Evolutionary conservation across 2,797 vertebrate species (phyloP).

Genomic region (Syndactyla subalaris): DNA sequence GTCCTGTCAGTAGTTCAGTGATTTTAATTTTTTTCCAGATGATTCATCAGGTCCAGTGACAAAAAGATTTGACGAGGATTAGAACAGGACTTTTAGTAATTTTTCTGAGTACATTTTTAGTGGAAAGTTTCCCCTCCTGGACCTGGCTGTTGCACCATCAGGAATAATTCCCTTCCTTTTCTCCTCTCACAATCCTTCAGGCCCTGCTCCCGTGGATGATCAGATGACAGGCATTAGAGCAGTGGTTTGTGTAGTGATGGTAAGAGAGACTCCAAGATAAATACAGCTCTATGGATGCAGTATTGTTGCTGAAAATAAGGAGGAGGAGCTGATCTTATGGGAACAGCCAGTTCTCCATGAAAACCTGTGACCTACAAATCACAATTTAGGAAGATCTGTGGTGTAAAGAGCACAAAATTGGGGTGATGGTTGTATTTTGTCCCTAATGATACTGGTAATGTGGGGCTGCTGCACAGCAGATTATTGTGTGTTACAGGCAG

Average conservation of each 20-base stretch:
- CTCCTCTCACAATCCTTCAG: background rate
- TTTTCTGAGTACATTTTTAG: background rate
- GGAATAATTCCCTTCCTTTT: background rate
- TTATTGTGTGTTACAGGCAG: background rate
- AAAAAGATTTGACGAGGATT: slow-evolving; percentile 9
- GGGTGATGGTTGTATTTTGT: background rate
- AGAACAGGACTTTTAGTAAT: background rate
- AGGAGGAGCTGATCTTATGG: background rate
- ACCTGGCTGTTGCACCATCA: background rate
- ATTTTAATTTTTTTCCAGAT: background rate
- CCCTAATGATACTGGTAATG: fast-evolving
- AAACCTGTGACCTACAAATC: background rate
- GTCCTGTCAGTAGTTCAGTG: background rate
- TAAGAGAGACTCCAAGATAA: background rate
- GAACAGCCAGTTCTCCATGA: background rate
- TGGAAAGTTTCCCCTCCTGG: background rate
- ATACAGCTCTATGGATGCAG: background rate
- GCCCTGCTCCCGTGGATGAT: background rate
- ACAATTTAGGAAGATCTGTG: background rate
- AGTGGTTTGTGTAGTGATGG: background rate
- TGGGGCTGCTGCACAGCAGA: background rate
- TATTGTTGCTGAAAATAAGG: background rate
- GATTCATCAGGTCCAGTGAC: background rate
- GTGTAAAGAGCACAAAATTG: background rate
- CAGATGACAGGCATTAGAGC: background rate